A percentile compares a stretch with the other conserved stretches of the same genome.
phyloP scores from a whole-genome alignment of 1,140 invertebrate species.

The Bombus huntii region DNA sequence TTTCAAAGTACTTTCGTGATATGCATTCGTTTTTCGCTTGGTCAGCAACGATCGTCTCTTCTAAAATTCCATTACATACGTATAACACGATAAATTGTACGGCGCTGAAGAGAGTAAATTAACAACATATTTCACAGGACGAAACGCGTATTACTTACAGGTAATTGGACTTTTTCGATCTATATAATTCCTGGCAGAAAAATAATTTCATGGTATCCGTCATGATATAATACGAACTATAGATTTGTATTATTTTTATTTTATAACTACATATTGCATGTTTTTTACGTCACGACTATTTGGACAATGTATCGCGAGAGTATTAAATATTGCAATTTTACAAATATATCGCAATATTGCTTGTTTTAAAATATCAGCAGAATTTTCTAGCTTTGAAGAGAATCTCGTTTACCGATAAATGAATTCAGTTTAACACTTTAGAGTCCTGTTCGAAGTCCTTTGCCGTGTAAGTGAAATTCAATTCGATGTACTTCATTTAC shows the following conservation, averaged over 20 bases:
- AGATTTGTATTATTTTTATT: too few species aligned
- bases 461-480: not conserved
- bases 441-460: not conserved
- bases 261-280: too few species aligned
- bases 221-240: not conserved
- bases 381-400: not conserved
- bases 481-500: not conserved
- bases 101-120: not conserved
- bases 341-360: not conserved
- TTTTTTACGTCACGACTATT: too few species aligned
- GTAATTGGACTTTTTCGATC: not conserved
- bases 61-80: not conserved
- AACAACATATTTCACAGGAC: not conserved
- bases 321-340: not conserved
- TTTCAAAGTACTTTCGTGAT: not conserved
- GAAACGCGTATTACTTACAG: not conserved
- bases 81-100: not conserved
- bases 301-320: not conserved
- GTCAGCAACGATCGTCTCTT: not conserved
- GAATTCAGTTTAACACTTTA: not conserved
- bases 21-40: not conserved
- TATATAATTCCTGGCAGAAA: not conserved
- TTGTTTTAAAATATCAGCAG: not conserved
- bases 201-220: not conserved
- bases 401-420: not conserved